Conservation (phyloP, 2,797 vertebrate species). For the Mycteria americana region DNA sequence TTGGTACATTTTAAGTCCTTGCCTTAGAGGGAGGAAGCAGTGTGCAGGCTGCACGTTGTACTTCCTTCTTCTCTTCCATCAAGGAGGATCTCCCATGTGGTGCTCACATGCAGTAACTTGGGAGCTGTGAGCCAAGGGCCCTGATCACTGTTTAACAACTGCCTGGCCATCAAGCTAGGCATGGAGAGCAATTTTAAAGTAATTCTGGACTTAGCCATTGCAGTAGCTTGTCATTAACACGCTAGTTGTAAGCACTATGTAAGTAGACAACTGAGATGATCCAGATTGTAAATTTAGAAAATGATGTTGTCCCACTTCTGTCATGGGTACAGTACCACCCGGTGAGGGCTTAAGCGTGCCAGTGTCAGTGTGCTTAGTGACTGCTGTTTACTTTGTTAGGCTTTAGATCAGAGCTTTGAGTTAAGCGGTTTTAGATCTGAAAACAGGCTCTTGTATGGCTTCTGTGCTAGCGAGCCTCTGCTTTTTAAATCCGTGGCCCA, state of each 20-base stretch:
- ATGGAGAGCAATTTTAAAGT: background rate
- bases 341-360: background rate
- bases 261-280: background rate
- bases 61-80: background rate
- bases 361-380: background rate
- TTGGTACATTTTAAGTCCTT: background rate
- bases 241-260: background rate
- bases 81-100: background rate
- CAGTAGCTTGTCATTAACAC: background rate
- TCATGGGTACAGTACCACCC: background rate
- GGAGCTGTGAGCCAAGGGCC: background rate
- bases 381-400: background rate
- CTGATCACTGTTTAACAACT: background rate
- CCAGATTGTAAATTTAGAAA: background rate
- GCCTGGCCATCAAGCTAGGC: background rate
- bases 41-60: background rate
- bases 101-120: background rate
- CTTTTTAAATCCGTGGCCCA: background rate
- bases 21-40: background rate
- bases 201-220: background rate
- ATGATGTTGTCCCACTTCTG: background rate
- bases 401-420: background rate
- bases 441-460: background rate
- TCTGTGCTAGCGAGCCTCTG: background rate
- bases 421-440: background rate